Base-by-base conservation (phyloP, 2,113 vertebrate species). In the Coreoperca whiteheadi region DNA sequence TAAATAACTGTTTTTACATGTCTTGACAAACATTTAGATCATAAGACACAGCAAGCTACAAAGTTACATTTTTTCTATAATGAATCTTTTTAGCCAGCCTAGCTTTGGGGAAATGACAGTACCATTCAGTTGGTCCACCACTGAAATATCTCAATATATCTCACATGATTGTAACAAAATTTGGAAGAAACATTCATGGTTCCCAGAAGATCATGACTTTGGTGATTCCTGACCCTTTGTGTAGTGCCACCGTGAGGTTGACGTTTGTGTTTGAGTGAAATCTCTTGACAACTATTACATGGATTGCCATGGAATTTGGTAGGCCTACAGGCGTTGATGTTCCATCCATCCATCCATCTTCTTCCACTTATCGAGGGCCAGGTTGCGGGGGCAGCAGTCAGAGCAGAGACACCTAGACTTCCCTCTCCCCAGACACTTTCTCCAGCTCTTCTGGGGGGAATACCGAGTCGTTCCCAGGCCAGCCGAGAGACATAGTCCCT, bases 61-160 rank as follows among this genome's bases (percentile, higher is more conserved):
- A 56, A 74, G 46, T 68, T 69, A 21, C 64, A 30, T 41, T 30
- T 51, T 68, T 84, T 56, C 37, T 63, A 0, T 41, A 63, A 77
- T 83, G n/a, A 83, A 25, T 69, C 1, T 37, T 61, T 53, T n/a
- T 6, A 68, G 10, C 11, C 41, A 70, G 25, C 8, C 3, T 39
- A 30, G 9, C 20, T 21, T 1, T 15, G 25, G 4, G 4, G 4
- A 23, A 20, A 23, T n/a, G 2, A n/a, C 15, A 34, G 7, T 20
- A 53, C 25, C 2, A 0, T 69, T n/a, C 8, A n/a, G 8, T 54
- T 25, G n/a, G 30, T 48, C 41, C 8, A 53, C 5, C n/a, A 6
- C 2, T 30, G 10, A 63, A 43, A 72, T 72, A 56, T 56, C 6
- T 63, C 56, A 81, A 46, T n/a, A 56, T 46, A 6, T 37, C 9